Evolutionary conservation across 2,113 vertebrate genomes (phyloP).

Genomic region (Pleuronectes platessa): DNA sequence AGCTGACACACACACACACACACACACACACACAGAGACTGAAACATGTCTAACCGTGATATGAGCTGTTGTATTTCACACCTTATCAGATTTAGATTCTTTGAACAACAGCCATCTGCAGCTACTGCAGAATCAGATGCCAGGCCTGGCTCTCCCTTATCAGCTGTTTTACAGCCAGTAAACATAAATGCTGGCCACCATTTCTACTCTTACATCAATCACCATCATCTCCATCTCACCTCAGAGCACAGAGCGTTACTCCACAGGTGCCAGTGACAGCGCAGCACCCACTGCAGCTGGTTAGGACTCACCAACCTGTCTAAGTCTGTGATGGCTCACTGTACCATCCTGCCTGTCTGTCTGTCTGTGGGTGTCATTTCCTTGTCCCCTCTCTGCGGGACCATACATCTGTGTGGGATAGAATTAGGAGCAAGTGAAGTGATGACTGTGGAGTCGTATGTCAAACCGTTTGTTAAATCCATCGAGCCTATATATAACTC

Average conservation of each 20-base stretch:
- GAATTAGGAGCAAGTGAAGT: constrained; percentile 29
- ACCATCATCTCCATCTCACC: not conserved
- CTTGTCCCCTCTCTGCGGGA: constrained; percentile 10
- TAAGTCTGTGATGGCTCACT: not conserved
- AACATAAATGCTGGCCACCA: constrained; percentile 39
- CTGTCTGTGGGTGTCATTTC: constrained; percentile 1
- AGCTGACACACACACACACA: not conserved
- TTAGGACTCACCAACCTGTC: not conserved
- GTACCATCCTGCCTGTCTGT: not conserved
- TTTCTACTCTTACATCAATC: constrained; percentile 17
- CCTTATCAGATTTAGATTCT: constrained; percentile 68
- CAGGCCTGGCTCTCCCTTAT: constrained; percentile 58
- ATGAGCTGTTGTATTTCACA: constrained; percentile 53
- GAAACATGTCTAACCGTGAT: constrained; percentile 16
- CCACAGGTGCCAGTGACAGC: constrained; percentile 20
- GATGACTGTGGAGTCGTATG: constrained; percentile 20
- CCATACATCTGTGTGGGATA: constrained; percentile 37
- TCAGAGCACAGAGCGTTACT: not conserved
- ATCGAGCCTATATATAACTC: not conserved
- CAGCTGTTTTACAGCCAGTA: constrained; percentile 62
- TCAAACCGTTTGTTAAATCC: not conserved
- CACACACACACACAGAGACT: not conserved
- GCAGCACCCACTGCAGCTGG: constrained; percentile 65
- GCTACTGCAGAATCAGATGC: constrained; percentile 66
- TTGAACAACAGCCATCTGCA: constrained; percentile 36